These are phyloP conservation scores for Taeniopygia guttata DNA, from an alignment of 2,797 vertebrate species.

Conservation along the genomic window DNA sequence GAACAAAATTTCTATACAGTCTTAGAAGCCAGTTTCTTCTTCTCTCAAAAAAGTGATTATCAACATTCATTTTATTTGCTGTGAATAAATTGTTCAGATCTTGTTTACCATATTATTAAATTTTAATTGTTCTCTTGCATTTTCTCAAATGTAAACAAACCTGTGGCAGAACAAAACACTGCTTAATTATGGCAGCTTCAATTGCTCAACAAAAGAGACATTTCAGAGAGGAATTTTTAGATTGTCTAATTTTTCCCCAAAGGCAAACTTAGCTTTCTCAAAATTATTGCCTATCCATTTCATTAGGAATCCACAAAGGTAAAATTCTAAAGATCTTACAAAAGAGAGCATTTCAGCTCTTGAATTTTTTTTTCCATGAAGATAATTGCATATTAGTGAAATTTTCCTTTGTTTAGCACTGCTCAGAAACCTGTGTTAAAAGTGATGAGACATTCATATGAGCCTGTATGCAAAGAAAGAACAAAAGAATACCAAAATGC, in stretches of 20 bases:
- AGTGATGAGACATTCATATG: neutral
- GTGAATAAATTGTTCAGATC: constrained; percentile 74
- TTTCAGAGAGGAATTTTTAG: constrained; percentile 34
- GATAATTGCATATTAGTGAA: neutral
- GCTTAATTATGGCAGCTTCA: constrained; percentile 54
- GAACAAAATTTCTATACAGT: neutral
- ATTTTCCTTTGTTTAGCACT: neutral
- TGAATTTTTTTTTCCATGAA: neutral
- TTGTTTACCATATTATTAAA: constrained; percentile 77
- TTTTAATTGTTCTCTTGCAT: constrained; percentile 73
- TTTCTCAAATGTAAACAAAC: constrained; percentile 70
- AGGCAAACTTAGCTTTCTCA: constrained; percentile 13
- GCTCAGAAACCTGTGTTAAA: neutral
- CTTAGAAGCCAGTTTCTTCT: neutral
- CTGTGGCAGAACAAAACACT: constrained; percentile 45
- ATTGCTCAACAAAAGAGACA: constrained; percentile 32
- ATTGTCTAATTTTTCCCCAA: constrained; percentile 5
- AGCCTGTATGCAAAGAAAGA: neutral
- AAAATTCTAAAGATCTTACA: neutral
- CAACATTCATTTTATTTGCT: constrained; percentile 62
- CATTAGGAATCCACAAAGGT: neutral
- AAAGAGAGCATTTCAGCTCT: neutral
- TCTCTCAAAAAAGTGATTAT: neutral
- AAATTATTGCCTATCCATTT: neutral
- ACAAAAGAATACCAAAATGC: accelerated